phyloP scores from a whole-genome alignment of 2,797 vertebrate genomes.

The Myiotriccus ornatus region DNA sequence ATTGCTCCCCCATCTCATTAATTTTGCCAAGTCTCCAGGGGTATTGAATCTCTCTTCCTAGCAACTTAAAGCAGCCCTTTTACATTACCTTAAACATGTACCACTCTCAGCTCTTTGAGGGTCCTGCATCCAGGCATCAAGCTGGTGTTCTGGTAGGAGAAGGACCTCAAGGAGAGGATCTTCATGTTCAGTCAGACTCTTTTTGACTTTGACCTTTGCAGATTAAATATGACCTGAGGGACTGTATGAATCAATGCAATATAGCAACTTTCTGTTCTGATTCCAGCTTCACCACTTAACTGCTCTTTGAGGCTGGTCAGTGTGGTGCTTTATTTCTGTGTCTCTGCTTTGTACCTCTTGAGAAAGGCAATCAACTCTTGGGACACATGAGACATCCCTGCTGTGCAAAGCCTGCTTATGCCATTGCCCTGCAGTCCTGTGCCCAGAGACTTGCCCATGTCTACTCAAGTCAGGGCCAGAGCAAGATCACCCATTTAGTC shows the following conservation, averaged over 20 bases:
- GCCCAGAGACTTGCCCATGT: not conserved
- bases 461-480: not conserved
- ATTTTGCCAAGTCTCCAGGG: not conserved
- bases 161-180: not conserved
- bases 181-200: not conserved
- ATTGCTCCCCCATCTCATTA: not conserved
- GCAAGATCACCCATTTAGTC: not conserved
- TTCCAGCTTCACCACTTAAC: not conserved
- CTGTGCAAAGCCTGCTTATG: not conserved
- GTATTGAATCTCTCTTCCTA: not conserved
- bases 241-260: not conserved
- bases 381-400: not conserved
- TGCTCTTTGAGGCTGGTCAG: not conserved
- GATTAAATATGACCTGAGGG: not conserved
- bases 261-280: not conserved
- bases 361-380: not conserved
- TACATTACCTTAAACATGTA: not conserved
- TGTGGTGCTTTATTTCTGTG: not conserved
- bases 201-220: not conserved
- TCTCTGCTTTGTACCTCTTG: not conserved
- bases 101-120: not conserved
- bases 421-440: not conserved
- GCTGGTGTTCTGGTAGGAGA: not conserved
- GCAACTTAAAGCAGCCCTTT: not conserved
- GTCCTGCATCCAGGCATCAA: not conserved